These are phyloP conservation scores for Psylliodes chrysocephalus DNA, from an alignment of 2,888 invertebrate species.

Conservation along the genomic window DNA sequence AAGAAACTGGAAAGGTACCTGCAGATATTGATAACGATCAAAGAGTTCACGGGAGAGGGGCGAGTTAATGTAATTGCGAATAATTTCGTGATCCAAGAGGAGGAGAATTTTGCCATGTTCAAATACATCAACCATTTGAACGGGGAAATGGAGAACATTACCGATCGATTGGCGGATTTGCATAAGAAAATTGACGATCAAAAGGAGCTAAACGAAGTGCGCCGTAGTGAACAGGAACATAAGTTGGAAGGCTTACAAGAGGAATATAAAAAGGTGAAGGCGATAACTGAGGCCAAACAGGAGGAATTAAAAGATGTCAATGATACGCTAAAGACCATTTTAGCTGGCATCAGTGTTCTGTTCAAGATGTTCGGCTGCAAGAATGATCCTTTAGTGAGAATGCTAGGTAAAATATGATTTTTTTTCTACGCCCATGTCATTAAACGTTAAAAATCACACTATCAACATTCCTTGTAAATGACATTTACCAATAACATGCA, in stretches of 20 bases:
- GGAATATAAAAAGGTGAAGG: slow-evolving; percentile 56
- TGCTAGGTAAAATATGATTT: slow-evolving; percentile 71
- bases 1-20: slow-evolving; percentile 60
- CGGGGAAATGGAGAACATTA: slow-evolving; percentile 80
- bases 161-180: slow-evolving; percentile 74
- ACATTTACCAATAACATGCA: too few relatives aligned
- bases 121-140: slow-evolving; percentile 92
- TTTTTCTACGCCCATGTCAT: too few relatives aligned
- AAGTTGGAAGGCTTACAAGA: slow-evolving; percentile 68
- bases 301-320: slow-evolving; percentile 54
- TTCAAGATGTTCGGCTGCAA: slow-evolving; percentile 77
- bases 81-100: slow-evolving; percentile 85
- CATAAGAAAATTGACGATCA: slow-evolving; percentile 74
- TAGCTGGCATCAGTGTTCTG: slow-evolving; percentile 67
- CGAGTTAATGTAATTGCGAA: slow-evolving; percentile 75
- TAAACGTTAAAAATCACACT: too few relatives aligned
- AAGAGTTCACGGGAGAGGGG: slow-evolving; percentile 70
- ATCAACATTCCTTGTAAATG: too few relatives aligned
- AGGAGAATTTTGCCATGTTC: slow-evolving; percentile 91
- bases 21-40: slow-evolving; percentile 47
- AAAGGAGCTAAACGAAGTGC: slow-evolving; percentile 68
- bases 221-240: slow-evolving; percentile 70
- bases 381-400: slow-evolving; percentile 75
- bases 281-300: slow-evolving; percentile 34
- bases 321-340: slow-evolving; percentile 58